A percentile compares a stretch with the other conserved stretches of the same genome.
Evolutionary conservation across 2,888 invertebrate species (phyloP).

Genomic region (Xylota segnis): DNA sequence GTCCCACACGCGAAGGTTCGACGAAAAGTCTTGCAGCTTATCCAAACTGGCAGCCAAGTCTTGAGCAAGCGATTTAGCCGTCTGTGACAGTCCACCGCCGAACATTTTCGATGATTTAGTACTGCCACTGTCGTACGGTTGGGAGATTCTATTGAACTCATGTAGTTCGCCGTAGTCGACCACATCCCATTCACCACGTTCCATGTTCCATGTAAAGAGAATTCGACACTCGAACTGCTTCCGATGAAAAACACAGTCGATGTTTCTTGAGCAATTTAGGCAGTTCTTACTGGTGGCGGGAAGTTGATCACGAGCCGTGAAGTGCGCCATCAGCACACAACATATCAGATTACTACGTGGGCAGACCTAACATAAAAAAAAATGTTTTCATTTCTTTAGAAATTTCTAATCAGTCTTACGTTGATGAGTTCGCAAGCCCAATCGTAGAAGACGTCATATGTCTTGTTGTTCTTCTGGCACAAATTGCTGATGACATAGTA

Average conservation of each 20-base stretch:
- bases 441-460: constrained; percentile 84
- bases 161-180: constrained; percentile 83
- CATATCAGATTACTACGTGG: constrained; percentile 82
- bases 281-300: constrained; percentile 80
- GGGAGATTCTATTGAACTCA: constrained; percentile 79
- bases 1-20: constrained; percentile 82
- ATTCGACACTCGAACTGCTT: constrained; percentile 84
- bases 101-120: constrained; percentile 68
- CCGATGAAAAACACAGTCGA: constrained; percentile 83
- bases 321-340: constrained; percentile 83
- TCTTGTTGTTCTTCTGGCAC: constrained; percentile 84
- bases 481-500: constrained; percentile 84
- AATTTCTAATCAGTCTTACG: constrained; percentile 75
- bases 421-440: constrained; percentile 84
- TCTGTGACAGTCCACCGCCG: constrained; percentile 80
- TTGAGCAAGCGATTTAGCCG: constrained; percentile 81
- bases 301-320: constrained; percentile 83
- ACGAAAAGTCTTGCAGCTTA: constrained; percentile 81
- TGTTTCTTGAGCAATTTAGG: constrained; percentile 81
- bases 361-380: constrained; percentile 80
- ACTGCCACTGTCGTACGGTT: constrained; percentile 78
- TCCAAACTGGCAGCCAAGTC: constrained; percentile 80
- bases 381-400: not conserved
- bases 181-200: constrained; percentile 83
- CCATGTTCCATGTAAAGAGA: constrained; percentile 84